phyloP scores from a whole-genome alignment of 2,113 vertebrate species.

The Terrapene triunguis region DNA sequence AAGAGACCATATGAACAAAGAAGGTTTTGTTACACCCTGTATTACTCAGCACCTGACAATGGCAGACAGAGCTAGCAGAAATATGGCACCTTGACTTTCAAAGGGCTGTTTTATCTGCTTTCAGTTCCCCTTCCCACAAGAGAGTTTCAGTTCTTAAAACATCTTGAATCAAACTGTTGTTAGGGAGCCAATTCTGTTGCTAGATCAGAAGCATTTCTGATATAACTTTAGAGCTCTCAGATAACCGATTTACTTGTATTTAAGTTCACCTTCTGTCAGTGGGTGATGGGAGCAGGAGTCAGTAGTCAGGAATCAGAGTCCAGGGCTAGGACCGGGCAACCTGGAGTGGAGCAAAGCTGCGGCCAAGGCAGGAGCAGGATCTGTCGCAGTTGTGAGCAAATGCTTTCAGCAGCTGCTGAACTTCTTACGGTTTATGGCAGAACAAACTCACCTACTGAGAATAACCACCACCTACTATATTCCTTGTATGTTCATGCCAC shows the following conservation, averaged over 20 bases:
- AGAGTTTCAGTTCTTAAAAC: constrained; percentile 42
- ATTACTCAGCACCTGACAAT: not conserved
- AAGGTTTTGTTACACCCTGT: not conserved
- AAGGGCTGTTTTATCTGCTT: constrained; percentile 48
- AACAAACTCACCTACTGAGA: not conserved
- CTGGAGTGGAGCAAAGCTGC: not conserved
- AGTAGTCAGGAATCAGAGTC: not conserved
- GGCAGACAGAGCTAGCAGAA: constrained; percentile 23
- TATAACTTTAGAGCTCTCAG: fast-evolving
- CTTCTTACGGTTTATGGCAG: not conserved
- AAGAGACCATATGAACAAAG: constrained; percentile 65
- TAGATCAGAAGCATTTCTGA: not conserved
- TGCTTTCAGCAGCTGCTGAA: not conserved
- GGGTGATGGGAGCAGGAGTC: not conserved
- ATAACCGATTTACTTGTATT: not conserved
- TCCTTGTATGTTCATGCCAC: not conserved
- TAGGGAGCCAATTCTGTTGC: not conserved
- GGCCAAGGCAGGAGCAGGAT: not conserved
- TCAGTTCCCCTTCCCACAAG: not conserved
- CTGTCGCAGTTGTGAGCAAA: not conserved
- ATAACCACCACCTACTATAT: not conserved
- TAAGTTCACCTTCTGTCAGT: not conserved
- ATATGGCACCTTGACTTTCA: not conserved
- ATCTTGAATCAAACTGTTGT: not conserved
- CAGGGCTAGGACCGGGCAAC: not conserved